A percentile compares a stretch with the other conserved stretches of the same genome.
Conservation (phyloP, 1,140 invertebrate genomes). For the Spodoptera frugiperda region DNA sequence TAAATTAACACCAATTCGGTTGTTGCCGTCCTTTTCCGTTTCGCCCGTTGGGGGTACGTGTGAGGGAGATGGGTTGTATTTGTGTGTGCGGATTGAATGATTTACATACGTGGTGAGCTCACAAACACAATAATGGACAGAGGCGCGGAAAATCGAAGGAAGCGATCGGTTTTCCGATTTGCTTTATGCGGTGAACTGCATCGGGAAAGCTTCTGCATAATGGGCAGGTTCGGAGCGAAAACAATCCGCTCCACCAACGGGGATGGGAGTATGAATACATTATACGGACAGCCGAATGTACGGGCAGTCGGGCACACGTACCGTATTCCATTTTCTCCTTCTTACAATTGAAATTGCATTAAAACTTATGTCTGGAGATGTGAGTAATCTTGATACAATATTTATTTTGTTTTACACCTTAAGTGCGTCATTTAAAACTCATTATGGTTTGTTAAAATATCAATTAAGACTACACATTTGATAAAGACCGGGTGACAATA, state of each 20-base stretch:
- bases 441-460: not conserved
- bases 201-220: slow-evolving; percentile 30
- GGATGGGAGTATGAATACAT: slow-evolving; percentile 31
- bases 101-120: slow-evolving; percentile 81
- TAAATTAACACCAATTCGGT: slow-evolving; percentile 84
- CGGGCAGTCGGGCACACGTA: slow-evolving; percentile 18
- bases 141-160: slow-evolving; percentile 77
- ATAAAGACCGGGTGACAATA: too few relatives aligned
- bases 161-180: slow-evolving; percentile 73
- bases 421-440: too few relatives aligned
- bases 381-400: not conserved
- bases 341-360: not conserved
- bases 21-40: slow-evolving; percentile 65
- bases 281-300: slow-evolving; percentile 16
- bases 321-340: not conserved
- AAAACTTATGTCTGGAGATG: not conserved
- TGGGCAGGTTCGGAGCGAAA: slow-evolving; percentile 18
- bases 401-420: too few relatives aligned
- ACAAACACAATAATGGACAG: slow-evolving; percentile 79
- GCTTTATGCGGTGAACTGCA: slow-evolving; percentile 64
- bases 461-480: too few relatives aligned
- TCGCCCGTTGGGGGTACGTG: slow-evolving; percentile 48
- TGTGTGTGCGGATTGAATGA: slow-evolving; percentile 70
- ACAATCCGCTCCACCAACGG: slow-evolving; percentile 23
- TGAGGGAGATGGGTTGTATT: slow-evolving; percentile 67